These are phyloP conservation scores for Entomyzon cyanotis DNA, from an alignment of 2,113 vertebrate species.

Conservation along the genomic window DNA sequence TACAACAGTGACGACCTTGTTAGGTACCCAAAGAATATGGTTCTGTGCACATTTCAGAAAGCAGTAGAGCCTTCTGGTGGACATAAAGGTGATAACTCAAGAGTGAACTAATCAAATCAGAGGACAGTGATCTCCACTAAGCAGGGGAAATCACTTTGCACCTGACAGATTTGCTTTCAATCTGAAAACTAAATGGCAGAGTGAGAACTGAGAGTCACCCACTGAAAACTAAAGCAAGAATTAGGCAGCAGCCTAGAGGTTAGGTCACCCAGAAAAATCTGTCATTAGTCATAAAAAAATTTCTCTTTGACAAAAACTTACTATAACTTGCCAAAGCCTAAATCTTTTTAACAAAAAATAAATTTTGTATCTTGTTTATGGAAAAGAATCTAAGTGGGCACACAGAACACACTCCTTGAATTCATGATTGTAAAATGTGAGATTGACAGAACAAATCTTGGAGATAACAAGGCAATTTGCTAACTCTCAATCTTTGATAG, in stretches of 20 bases:
- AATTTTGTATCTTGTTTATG: background rate
- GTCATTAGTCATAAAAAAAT: background rate
- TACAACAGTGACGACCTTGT: background rate
- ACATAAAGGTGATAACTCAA: conserved; percentile 16
- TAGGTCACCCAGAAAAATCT: background rate
- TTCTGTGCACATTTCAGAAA: background rate
- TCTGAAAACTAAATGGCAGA: conserved; percentile 31
- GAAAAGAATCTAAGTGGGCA: background rate
- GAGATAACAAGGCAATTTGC: background rate
- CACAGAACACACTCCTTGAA: background rate
- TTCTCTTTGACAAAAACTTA: background rate
- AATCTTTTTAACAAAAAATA: background rate
- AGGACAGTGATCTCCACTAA: conserved; percentile 33
- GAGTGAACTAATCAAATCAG: conserved; percentile 13
- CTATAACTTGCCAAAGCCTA: background rate
- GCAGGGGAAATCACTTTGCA: conserved; percentile 60
- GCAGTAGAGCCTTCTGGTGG: conserved; percentile 22
- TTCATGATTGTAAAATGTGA: background rate
- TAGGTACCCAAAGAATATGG: background rate
- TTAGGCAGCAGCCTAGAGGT: conserved; percentile 17
- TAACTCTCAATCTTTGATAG: background rate
- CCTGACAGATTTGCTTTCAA: conserved; percentile 61
- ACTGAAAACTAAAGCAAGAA: background rate
- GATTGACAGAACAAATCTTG: background rate
- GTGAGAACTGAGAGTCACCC: conserved; percentile 36